A percentile compares a stretch with the other conserved stretches of the same genome.
Conservation (phyloP, 2,797 vertebrate genomes). For the Loriculus beryllinus region DNA sequence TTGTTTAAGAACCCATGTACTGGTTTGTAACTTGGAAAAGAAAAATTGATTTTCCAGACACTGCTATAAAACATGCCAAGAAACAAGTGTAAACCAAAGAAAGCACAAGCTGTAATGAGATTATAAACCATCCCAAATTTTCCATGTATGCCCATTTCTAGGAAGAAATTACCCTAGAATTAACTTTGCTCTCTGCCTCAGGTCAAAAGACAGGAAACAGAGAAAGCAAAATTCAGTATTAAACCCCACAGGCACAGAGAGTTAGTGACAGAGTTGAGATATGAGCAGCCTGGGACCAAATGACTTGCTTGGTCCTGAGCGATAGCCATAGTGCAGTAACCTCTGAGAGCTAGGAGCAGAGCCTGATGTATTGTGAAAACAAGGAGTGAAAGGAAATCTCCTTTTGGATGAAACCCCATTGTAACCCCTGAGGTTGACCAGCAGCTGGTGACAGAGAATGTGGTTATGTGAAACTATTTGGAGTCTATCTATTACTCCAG, state of each 20-base stretch:
- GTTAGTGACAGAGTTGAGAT: not conserved
- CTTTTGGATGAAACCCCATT: not conserved
- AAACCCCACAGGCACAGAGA: not conserved
- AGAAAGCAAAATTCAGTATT: not conserved
- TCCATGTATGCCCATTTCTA: not conserved
- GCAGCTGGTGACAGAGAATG: not conserved
- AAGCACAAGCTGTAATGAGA: not conserved
- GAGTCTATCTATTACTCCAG: not conserved
- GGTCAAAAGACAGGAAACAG: not conserved
- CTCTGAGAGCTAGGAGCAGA: not conserved
- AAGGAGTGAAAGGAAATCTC: not conserved
- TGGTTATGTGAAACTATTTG: not conserved
- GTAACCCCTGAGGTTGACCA: not conserved
- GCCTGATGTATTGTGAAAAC: rapidly evolving
- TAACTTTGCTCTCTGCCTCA: not conserved
- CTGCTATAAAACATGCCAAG: conserved; percentile 43
- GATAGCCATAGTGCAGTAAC: rapidly evolving
- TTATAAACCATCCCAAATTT: not conserved
- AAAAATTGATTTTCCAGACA: conserved; percentile 66
- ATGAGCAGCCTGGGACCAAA: not conserved
- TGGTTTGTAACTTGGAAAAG: conserved; percentile 39
- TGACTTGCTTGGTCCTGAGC: not conserved
- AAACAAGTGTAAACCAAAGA: not conserved
- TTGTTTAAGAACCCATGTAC: conserved; percentile 59
- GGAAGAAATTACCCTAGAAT: not conserved